A percentile compares a stretch with the other conserved stretches of the same genome.
phyloP scores from a whole-genome alignment of 2,797 vertebrate genomes.

The Sebastes aleutianus region DNA sequence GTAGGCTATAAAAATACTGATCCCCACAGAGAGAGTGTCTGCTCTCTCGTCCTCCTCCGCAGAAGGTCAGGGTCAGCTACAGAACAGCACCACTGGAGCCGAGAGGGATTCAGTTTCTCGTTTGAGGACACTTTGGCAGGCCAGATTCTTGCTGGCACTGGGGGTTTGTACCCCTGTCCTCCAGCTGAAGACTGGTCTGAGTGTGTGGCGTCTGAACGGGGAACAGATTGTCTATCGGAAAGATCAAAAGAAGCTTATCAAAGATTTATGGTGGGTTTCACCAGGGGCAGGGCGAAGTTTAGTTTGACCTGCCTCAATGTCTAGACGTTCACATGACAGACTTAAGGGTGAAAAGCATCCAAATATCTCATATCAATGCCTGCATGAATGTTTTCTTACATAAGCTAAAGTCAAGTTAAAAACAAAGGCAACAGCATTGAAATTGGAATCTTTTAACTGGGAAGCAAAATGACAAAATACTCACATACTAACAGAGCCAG shows the following conservation, averaged over 20 bases:
- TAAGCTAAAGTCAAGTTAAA: neutral
- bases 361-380: neutral
- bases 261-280: conserved; percentile 22
- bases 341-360: neutral
- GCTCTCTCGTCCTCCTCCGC: conserved; percentile 18
- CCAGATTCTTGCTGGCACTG: conserved; percentile 7
- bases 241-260: conserved; percentile 22
- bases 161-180: neutral
- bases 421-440: neutral
- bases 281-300: neutral
- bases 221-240: conserved; percentile 1
- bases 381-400: neutral
- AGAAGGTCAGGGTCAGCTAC: conserved; percentile 48
- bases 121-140: conserved; percentile 19
- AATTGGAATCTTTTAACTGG: neutral
- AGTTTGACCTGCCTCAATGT: neutral
- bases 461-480: neutral
- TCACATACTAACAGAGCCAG: neutral
- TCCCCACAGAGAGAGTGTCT: conserved; percentile 30
- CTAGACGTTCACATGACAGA: neutral
- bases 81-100: conserved; percentile 17
- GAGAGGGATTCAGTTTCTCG: conserved; percentile 12
- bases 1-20: conserved; percentile 15
- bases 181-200: neutral
- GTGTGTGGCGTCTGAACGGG: neutral